phyloP scores from a whole-genome alignment of 2,888 invertebrate genomes.

The Julus scanicus region DNA sequence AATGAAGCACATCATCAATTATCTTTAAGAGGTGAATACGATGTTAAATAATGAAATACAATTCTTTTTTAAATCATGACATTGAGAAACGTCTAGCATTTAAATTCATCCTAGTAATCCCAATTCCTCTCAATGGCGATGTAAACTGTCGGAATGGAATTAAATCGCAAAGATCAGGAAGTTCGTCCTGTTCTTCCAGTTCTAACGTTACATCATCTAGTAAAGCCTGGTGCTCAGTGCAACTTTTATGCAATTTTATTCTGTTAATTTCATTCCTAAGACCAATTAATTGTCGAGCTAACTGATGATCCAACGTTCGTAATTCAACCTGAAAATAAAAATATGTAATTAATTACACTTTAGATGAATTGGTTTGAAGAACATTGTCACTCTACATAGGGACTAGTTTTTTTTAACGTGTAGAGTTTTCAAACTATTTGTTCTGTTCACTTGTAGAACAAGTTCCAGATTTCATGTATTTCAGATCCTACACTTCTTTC shows the following conservation, averaged over 20 bases:
- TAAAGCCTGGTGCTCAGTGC: conserved; percentile 51
- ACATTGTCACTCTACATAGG: too few relatives aligned
- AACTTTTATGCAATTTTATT: conserved; percentile 51
- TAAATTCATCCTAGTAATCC: conserved; percentile 52
- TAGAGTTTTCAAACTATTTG: too few relatives aligned
- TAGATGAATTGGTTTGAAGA: background rate
- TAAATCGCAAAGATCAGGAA: conserved; percentile 49
- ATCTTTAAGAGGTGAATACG: background rate
- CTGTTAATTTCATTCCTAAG: conserved; percentile 48
- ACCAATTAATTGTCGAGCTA: conserved; percentile 48
- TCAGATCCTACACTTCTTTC: too few relatives aligned
- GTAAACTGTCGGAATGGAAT: conserved; percentile 47
- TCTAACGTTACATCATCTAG: conserved; percentile 46
- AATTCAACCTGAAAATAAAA: conserved; percentile 47
- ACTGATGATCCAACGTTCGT: conserved; percentile 11
- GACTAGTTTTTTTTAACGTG: too few relatives aligned
- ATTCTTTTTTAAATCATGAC: background rate
- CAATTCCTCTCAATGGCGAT: conserved; percentile 34
- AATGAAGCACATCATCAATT: background rate
- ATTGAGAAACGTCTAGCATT: conserved; percentile 46
- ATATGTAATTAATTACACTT: background rate
- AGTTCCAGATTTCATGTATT: too few relatives aligned
- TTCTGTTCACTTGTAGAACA: too few relatives aligned
- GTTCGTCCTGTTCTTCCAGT: conserved; percentile 48
- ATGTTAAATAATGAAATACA: background rate